Evolutionary conservation across 2,888 invertebrate genomes (phyloP).

Genomic region (Andrena minutula): DNA sequence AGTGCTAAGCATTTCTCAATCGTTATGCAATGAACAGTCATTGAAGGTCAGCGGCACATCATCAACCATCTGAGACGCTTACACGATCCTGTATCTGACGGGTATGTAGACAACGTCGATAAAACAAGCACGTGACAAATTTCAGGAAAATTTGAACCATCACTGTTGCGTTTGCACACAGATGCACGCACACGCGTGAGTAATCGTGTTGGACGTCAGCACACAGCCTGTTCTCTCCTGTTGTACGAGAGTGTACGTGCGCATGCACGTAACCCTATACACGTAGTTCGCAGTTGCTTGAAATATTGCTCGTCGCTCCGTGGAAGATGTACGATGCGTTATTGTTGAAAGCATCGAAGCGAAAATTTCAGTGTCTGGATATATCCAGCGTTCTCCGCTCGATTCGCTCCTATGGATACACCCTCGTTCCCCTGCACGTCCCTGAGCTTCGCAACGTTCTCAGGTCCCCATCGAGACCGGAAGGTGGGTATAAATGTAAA

Average conservation of each 20-base stretch:
- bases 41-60: background rate
- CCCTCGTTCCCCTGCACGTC: constrained; percentile 51
- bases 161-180: constrained; percentile 39
- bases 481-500: constrained; percentile 82
- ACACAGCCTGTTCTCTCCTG: constrained; percentile 41
- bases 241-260: constrained; percentile 17
- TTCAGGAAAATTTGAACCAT: constrained; percentile 61
- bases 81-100: constrained; percentile 2
- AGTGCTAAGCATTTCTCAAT: background rate
- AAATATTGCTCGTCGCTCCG: constrained; percentile 83
- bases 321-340: constrained; percentile 83
- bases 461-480: constrained; percentile 70
- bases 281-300: constrained; percentile 76
- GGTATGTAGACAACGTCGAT: constrained; percentile 22
- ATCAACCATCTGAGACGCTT: background rate
- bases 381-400: constrained; percentile 71
- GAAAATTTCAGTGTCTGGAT: constrained; percentile 83
- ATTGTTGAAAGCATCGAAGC: constrained; percentile 83
- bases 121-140: constrained; percentile 61
- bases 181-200: constrained; percentile 45
- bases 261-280: constrained; percentile 52
- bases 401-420: constrained; percentile 70
- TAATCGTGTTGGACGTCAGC: constrained; percentile 55
- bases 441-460: constrained; percentile 71
- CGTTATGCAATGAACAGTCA: background rate